A percentile compares a stretch with the other conserved stretches of the same genome.
phyloP scores from a whole-genome alignment of 2,888 invertebrate species.

The Andrena hattorfiana region DNA sequence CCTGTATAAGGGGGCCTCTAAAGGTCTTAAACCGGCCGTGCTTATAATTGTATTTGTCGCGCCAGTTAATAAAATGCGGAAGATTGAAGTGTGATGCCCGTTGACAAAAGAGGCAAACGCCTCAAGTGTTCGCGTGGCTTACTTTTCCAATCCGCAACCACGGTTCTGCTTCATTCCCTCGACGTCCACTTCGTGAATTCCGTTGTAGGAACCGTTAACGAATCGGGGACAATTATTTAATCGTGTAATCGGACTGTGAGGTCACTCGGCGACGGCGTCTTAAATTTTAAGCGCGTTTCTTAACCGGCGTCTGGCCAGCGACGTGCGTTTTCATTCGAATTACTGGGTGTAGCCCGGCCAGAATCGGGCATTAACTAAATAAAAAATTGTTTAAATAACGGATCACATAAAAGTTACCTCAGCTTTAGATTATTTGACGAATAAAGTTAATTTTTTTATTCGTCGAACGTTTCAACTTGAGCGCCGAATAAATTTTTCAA shows the following conservation, averaged over 20 bases:
- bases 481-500: too few relatives aligned
- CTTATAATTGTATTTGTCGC: not conserved
- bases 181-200: slow-evolving; percentile 16
- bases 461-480: not conserved
- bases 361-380: too few relatives aligned
- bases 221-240: slow-evolving; percentile 68
- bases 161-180: slow-evolving; percentile 29
- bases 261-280: slow-evolving; percentile 40
- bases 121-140: slow-evolving; percentile 13
- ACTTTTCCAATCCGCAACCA: slow-evolving; percentile 33
- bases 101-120: not conserved
- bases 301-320: slow-evolving; percentile 6
- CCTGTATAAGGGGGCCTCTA: too few relatives aligned
- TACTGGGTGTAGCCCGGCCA: not conserved
- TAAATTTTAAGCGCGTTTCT: slow-evolving; percentile 60
- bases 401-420: not conserved
- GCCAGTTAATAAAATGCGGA: not conserved
- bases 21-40: too few relatives aligned
- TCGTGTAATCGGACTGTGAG: slow-evolving; percentile 50
- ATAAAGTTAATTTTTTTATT: slow-evolving; percentile 7
- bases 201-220: slow-evolving; percentile 65
- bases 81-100: not conserved
- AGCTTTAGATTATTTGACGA: not conserved
- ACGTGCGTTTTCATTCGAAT: slow-evolving; percentile 35
- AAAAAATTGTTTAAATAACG: too few relatives aligned